A percentile compares a stretch with the other conserved stretches of the same genome.
Evolutionary conservation across 2,113 vertebrate genomes (phyloP).

Genomic region (Actinemys pallida): DNA sequence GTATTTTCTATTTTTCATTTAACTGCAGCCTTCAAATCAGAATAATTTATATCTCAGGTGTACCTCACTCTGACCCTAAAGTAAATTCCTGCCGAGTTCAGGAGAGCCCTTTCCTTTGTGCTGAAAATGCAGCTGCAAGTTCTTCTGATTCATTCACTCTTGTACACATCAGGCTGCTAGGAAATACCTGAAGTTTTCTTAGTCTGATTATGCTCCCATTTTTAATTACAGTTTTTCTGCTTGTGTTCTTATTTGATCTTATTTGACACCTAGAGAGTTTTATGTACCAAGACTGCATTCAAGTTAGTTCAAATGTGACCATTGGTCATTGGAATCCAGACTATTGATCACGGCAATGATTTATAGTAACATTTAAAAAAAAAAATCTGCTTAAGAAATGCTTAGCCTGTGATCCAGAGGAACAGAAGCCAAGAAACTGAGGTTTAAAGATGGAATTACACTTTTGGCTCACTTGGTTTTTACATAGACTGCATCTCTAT

Average conservation of each 20-base stretch:
- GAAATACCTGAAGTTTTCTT: conserved; percentile 3
- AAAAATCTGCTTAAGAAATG: neutral
- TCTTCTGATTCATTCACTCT: neutral
- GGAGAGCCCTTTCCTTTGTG: neutral
- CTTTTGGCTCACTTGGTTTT: neutral
- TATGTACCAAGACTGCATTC: neutral
- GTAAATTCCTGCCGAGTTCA: neutral
- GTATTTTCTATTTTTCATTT: conserved; percentile 63
- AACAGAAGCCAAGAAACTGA: neutral
- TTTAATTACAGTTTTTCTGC: conserved; percentile 28
- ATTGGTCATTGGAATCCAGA: neutral
- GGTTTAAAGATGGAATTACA: neutral
- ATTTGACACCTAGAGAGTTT: neutral
- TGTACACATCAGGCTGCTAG: neutral
- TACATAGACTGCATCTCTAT: neutral
- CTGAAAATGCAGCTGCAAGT: conserved; percentile 19
- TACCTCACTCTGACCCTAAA: conserved; percentile 35
- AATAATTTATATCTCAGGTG: conserved; percentile 43
- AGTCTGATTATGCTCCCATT: neutral
- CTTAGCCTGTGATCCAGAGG: neutral
- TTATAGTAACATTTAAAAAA: neutral
- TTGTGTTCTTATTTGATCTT: neutral
- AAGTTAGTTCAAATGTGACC: neutral
- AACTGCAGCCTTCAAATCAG: conserved; percentile 43
- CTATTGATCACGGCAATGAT: neutral